phyloP scores from a whole-genome alignment of 1,140 invertebrate genomes.

The Drosophila repleta region DNA sequence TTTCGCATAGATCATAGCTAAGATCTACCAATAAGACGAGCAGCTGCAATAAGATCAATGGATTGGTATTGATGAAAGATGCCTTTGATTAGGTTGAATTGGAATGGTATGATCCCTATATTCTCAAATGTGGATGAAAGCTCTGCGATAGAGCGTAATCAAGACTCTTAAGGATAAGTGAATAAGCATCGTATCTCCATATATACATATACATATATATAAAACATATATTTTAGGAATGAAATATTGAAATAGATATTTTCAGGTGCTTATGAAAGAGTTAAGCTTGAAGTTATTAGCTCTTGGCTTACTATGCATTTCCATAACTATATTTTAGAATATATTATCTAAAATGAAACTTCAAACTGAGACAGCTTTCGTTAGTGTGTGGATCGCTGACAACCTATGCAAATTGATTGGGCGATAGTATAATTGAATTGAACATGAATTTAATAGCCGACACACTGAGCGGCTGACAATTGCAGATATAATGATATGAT shows the following conservation, averaged over 20 bases:
- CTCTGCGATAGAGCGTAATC: no score
- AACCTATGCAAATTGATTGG: neutral
- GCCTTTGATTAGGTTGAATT: no score
- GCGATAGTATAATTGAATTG: slow-evolving; percentile 11
- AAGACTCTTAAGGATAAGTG: no score
- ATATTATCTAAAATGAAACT: neutral
- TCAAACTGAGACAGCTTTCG: neutral
- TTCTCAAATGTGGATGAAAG: no score
- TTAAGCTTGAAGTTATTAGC: no score
- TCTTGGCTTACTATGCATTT: no score
- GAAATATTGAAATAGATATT: no score
- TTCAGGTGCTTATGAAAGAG: no score
- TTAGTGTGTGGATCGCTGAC: neutral
- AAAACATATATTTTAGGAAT: no score
- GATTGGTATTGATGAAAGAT: neutral
- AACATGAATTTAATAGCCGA: slow-evolving; percentile 22
- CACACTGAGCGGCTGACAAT: neutral
- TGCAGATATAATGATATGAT: slow-evolving; percentile 48
- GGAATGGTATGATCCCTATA: no score
- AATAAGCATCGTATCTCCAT: no score
- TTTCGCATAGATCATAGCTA: neutral
- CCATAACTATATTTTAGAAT: neutral
- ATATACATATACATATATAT: no score
- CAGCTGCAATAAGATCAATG: neutral
- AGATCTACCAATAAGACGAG: neutral